A percentile compares a stretch with the other conserved stretches of the same genome.
phyloP scores from a whole-genome alignment of 2,888 invertebrate genomes.

The Drosophila cracens region DNA sequence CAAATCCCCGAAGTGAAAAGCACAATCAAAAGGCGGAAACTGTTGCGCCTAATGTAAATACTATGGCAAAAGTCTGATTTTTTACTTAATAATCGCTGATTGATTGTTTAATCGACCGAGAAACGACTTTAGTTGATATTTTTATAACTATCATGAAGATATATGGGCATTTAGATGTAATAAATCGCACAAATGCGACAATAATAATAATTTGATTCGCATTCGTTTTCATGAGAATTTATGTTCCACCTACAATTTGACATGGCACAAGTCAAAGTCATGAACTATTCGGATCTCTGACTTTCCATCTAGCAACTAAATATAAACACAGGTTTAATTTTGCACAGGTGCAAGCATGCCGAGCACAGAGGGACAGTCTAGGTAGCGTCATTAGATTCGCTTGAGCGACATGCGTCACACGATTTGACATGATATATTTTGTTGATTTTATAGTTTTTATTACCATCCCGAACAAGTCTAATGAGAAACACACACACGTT shows the following conservation, averaged over 20 bases:
- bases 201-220: constrained; percentile 22
- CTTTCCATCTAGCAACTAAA: not conserved
- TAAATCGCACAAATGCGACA: constrained; percentile 63
- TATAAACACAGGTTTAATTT: not conserved
- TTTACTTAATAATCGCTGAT: constrained; percentile 49
- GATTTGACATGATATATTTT: constrained; percentile 72
- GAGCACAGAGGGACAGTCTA: not conserved
- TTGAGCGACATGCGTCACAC: constrained; percentile 69
- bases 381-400: constrained; percentile 47
- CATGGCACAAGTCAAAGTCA: constrained; percentile 67
- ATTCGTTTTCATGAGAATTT: constrained; percentile 26
- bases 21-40: constrained; percentile 39
- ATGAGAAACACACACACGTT: constrained; percentile 30
- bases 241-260: constrained; percentile 36
- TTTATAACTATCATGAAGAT: not conserved
- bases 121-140: not conserved
- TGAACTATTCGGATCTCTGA: constrained; percentile 38
- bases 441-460: constrained; percentile 70
- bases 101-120: constrained; percentile 59
- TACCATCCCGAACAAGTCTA: constrained; percentile 34
- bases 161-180: constrained; percentile 19
- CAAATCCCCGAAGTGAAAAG: constrained; percentile 18
- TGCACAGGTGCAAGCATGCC: not conserved
- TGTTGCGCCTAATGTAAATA: constrained; percentile 37
- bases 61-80: constrained; percentile 54